Evolutionary conservation across 2,113 vertebrate species (phyloP).

Genomic region (Pituophis catenifer): DNA sequence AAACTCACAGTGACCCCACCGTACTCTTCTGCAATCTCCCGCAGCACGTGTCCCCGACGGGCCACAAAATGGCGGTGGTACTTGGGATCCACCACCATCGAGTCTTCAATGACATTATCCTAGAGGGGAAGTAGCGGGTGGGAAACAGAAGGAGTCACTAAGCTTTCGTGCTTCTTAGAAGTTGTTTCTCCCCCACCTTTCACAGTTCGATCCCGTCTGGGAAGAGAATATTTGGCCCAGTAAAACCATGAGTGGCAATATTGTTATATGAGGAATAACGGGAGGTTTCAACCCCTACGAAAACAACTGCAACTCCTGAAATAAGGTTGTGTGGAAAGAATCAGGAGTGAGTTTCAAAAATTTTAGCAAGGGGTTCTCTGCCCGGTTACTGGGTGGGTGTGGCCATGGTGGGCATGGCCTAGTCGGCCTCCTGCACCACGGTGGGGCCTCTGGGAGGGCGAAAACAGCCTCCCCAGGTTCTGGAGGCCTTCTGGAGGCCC

Average conservation of each 20-base stretch:
- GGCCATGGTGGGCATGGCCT: too few relatives aligned
- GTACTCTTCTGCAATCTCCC: slow-evolving; percentile 78
- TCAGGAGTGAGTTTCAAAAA: too few relatives aligned
- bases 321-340: neutral
- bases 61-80: slow-evolving; percentile 80
- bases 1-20: slow-evolving; percentile 79
- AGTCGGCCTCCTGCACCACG: too few relatives aligned
- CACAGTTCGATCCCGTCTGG: neutral
- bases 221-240: neutral
- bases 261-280: neutral
- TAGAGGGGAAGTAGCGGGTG: slow-evolving; percentile 31
- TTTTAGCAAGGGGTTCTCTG: too few relatives aligned
- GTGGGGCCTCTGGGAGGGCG: too few relatives aligned
- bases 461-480: too few relatives aligned
- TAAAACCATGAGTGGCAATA: neutral
- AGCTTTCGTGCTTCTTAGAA: neutral
- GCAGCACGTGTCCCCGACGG: slow-evolving; percentile 74
- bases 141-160: neutral
- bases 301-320: neutral
- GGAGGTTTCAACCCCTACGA: neutral
- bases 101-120: slow-evolving; percentile 79
- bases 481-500: too few relatives aligned
- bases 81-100: slow-evolving; percentile 72
- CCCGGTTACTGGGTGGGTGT: too few relatives aligned
- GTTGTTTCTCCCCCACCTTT: neutral